A percentile compares a stretch with the other conserved stretches of the same genome.
phyloP scores from a whole-genome alignment of 2,113 vertebrate species.

The Sakesphorus luctuosus region DNA sequence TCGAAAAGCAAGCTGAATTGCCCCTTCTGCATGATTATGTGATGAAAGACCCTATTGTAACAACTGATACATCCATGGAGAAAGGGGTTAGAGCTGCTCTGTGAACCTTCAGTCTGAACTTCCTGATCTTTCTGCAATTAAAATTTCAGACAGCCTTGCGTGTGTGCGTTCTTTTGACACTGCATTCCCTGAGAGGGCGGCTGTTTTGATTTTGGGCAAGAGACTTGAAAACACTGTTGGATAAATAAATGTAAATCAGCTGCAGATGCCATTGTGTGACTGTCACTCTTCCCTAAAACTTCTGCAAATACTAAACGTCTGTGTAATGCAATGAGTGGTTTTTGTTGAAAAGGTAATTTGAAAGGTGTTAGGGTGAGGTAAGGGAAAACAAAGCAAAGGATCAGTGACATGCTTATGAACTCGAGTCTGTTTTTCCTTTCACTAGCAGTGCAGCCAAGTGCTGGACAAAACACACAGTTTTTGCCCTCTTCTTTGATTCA shows the following conservation, averaged over 20 bases:
- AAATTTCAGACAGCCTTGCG: constrained; percentile 34
- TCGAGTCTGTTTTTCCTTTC: constrained; percentile 31
- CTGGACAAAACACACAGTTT: not conserved
- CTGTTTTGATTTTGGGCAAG: constrained; percentile 31
- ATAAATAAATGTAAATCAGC: constrained; percentile 48
- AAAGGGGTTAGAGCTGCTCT: not conserved
- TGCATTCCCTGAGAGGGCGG: not conserved
- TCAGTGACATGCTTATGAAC: constrained; percentile 9
- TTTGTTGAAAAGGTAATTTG: constrained; percentile 28
- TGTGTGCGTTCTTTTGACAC: not conserved
- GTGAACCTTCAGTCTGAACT: not conserved
- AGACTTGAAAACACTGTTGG: not conserved
- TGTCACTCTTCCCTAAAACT: not conserved
- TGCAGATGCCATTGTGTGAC: constrained; percentile 33
- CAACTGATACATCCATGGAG: not conserved
- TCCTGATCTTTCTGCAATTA: constrained; percentile 35
- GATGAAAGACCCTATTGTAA: constrained; percentile 33
- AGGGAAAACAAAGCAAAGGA: constrained; percentile 30
- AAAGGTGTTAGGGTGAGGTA: constrained; percentile 52
- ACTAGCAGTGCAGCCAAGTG: not conserved
- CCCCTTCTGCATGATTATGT: not conserved
- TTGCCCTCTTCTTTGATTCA: not conserved
- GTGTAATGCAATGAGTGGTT: not conserved
- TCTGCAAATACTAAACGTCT: not conserved
- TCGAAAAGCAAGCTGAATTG: not conserved